phyloP scores from a whole-genome alignment of 2,797 vertebrate genomes.

The Cyprinodon diabolis region DNA sequence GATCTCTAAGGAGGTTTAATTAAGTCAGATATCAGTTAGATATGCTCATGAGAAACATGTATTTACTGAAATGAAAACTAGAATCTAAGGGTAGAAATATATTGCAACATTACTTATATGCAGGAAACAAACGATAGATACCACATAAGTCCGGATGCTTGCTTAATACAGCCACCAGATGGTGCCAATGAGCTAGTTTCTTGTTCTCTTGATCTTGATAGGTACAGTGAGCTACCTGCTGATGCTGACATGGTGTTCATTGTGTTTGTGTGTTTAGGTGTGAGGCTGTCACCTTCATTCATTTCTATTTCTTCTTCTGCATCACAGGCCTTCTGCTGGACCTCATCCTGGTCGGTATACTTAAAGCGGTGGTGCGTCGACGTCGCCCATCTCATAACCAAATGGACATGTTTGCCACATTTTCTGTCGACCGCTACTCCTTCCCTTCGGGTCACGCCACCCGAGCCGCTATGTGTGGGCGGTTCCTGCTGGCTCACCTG shows the following conservation, averaged over 20 bases:
- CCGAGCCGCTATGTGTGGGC: constrained; percentile 90
- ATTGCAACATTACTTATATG: not conserved
- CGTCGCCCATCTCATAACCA: constrained; percentile 92
- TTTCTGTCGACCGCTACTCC: constrained; percentile 96
- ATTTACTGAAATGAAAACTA: not conserved
- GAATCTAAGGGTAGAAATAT: not conserved
- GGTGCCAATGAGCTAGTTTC: constrained; percentile 2
- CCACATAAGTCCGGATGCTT: not conserved
- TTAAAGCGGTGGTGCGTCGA: constrained; percentile 91
- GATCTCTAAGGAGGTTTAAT: not conserved
- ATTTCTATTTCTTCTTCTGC: not conserved
- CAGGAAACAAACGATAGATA: not conserved
- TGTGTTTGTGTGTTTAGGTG: not conserved
- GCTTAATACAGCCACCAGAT: constrained; percentile 14
- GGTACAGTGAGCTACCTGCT: too few species aligned
- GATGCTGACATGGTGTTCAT: too few species aligned
- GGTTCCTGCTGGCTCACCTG: constrained; percentile 92
- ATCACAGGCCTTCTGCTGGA: constrained; percentile 88
- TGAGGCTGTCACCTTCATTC: not conserved
- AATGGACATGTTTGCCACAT: constrained; percentile 98
- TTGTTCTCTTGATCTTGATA: not conserved
- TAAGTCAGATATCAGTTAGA: not conserved
- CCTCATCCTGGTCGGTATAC: constrained; percentile 85
- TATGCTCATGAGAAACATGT: not conserved
- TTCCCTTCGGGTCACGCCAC: constrained; percentile 97